Percentiles rank a stretch among this genome's conserved stretches.
Evolutionary conservation across 2,113 vertebrate species (phyloP).

Genomic region (Chascanopsetta lugubris): DNA sequence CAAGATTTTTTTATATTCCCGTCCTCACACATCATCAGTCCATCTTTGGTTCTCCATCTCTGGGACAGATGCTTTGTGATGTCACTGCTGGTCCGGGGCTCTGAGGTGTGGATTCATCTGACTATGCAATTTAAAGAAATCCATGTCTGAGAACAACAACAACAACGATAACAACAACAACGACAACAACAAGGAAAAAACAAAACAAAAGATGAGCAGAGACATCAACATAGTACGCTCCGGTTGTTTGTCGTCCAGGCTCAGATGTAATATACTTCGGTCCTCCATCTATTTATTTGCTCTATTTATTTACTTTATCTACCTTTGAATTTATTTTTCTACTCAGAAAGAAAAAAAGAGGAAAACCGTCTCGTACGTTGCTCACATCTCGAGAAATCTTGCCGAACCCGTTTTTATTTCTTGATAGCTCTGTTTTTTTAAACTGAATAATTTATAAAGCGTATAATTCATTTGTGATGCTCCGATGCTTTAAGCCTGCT

Average conservation of each 20-base stretch:
- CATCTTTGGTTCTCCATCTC: conserved; percentile 64
- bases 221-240: conserved; percentile 48
- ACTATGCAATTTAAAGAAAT: conserved; percentile 83
- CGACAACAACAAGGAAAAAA: background rate
- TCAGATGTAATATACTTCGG: conserved; percentile 65
- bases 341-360: conserved; percentile 54
- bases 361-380: conserved; percentile 60
- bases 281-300: conserved; percentile 64
- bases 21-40: conserved; percentile 50
- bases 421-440: conserved; percentile 65
- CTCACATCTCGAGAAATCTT: conserved; percentile 52
- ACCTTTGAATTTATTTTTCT: conserved; percentile 76
- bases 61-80: conserved; percentile 60
- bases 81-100: conserved; percentile 47
- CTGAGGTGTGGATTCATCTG: conserved; percentile 71
- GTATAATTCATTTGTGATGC: conserved; percentile 65
- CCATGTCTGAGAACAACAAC: conserved; percentile 33
- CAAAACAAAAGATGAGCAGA: conserved; percentile 27
- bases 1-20: conserved; percentile 66
- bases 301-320: conserved; percentile 67
- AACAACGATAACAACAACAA: conserved; percentile 9
- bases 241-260: conserved; percentile 48
- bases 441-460: conserved; percentile 69
- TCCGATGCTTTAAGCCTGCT: conserved; percentile 64
- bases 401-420: conserved; percentile 55